Evolutionary conservation across 2,797 vertebrate genomes (phyloP).

Genomic region (Lacerta bilineata): DNA sequence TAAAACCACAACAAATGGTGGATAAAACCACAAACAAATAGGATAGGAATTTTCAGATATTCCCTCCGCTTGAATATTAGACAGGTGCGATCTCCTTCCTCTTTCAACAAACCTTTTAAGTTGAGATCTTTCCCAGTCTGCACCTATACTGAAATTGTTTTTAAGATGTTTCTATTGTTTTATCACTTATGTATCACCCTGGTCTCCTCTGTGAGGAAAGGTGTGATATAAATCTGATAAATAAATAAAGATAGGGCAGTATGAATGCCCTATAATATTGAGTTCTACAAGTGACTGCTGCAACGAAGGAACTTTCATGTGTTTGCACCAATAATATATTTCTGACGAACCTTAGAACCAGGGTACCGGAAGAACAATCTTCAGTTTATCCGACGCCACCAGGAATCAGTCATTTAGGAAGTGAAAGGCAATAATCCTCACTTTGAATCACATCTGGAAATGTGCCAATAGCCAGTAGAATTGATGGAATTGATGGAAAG

Average conservation of each 20-base stretch:
- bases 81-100: too few species aligned
- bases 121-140: too few species aligned
- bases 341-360: neutral
- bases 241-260: neutral
- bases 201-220: neutral
- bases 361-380: neutral
- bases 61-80: too few species aligned
- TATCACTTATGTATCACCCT: neutral
- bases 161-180: too few species aligned
- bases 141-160: too few species aligned
- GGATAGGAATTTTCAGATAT: neutral
- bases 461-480: neutral
- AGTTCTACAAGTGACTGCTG: neutral
- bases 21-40: neutral
- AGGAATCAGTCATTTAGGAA: neutral
- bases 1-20: neutral
- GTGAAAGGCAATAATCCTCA: neutral
- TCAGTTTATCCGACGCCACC: too few species aligned
- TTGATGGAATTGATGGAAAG: neutral
- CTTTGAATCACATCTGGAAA: neutral
- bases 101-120: too few species aligned
- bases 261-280: neutral
- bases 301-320: neutral
- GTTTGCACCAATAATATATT: neutral
- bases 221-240: too few species aligned